These are phyloP conservation scores for Elmis aenea DNA, from an alignment of 2,888 invertebrate genomes.

Conservation along the genomic window DNA sequence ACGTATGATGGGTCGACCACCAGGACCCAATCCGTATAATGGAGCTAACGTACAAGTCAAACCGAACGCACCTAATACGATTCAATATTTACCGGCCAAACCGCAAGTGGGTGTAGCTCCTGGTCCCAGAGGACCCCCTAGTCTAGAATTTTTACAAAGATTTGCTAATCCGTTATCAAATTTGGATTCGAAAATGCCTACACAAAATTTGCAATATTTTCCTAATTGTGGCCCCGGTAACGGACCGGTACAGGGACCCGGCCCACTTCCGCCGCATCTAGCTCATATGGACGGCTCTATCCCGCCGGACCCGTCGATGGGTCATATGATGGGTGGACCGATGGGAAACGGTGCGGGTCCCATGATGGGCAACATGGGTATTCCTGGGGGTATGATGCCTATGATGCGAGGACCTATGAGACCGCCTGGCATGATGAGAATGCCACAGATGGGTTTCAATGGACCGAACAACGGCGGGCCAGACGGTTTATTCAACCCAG, in stretches of 20 bases:
- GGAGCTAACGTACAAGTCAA: conserved; percentile 89
- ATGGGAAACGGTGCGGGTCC: conserved; percentile 46
- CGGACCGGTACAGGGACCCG: conserved; percentile 46
- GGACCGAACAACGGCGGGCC: conserved; percentile 40
- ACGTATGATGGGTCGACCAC: conserved; percentile 62
- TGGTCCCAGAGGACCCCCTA: conserved; percentile 75
- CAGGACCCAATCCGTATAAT: conserved; percentile 59
- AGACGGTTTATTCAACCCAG: conserved; percentile 42
- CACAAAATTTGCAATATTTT: conserved; percentile 69
- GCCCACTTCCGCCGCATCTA: conserved; percentile 45
- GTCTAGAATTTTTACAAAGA: conserved; percentile 83
- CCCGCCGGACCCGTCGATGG: conserved; percentile 40
- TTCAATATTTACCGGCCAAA: conserved; percentile 93
- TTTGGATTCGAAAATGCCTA: conserved; percentile 65
- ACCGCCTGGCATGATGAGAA: conserved; percentile 45
- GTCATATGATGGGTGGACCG: conserved; percentile 48
- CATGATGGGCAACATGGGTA: conserved; percentile 45
- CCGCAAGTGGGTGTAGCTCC: conserved; percentile 73
- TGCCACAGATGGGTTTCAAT: conserved; percentile 44
- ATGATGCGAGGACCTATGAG: conserved; percentile 46
- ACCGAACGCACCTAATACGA: conserved; percentile 95
- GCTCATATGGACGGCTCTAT: conserved; percentile 46
- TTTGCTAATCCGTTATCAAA: conserved; percentile 79
- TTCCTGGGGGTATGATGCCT: conserved; percentile 45
- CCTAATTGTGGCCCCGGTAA: conserved; percentile 55